These are phyloP conservation scores for Aethina tumida DNA, from an alignment of 1,140 invertebrate species.

Conservation along the genomic window DNA sequence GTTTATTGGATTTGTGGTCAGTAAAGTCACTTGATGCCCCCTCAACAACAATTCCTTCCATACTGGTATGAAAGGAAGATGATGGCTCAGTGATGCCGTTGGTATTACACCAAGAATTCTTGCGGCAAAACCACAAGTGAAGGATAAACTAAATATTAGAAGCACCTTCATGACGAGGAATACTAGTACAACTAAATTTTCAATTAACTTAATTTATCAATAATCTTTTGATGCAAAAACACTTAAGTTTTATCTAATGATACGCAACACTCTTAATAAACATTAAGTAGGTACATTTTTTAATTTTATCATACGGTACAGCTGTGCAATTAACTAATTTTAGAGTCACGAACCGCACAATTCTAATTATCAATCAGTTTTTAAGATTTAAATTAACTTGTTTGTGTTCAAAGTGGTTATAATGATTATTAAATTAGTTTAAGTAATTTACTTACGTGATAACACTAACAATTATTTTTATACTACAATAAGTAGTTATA, in stretches of 20 bases:
- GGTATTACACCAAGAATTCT: background rate
- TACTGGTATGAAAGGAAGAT: background rate
- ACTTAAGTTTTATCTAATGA: too few relatives aligned
- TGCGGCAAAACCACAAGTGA: too few relatives aligned
- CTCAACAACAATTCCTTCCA: constrained; percentile 6
- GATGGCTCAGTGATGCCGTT: constrained; percentile 1
- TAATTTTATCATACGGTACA: background rate
- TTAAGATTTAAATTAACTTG: background rate
- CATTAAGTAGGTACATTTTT: background rate
- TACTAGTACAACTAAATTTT: too few relatives aligned
- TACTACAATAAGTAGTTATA: background rate
- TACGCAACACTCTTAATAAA: too few relatives aligned
- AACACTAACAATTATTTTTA: background rate
- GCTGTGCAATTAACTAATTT: background rate
- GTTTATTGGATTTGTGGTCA: constrained; percentile 2
- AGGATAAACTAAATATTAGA: too few relatives aligned
- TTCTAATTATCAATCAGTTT: background rate
- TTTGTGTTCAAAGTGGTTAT: background rate
- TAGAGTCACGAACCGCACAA: background rate
- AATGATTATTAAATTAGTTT: background rate
- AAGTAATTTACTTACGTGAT: background rate
- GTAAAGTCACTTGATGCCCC: constrained; percentile 3
- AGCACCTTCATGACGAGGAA: too few relatives aligned
- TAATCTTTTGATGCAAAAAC: too few relatives aligned
- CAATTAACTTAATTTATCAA: too few relatives aligned